Base-by-base conservation (phyloP, 2,113 vertebrate species). In the Lagopus muta region DNA sequence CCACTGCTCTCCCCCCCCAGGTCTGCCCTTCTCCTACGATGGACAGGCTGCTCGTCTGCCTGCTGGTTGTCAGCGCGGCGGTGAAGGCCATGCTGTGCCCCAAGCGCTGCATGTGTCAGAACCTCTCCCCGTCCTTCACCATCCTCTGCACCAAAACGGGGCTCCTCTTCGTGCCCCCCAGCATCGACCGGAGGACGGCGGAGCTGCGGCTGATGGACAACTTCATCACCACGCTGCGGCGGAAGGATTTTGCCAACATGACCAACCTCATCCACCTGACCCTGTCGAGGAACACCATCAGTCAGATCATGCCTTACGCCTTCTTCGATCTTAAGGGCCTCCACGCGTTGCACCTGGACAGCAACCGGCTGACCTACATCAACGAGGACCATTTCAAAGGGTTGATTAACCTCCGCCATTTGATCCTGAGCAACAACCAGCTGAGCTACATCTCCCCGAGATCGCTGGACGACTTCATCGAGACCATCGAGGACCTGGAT, bases 391-490 rank as follows among this genome's bases (percentile, higher is more conserved):
- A 99, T 50, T 98, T 99, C 90, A 98, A 98, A 3, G 99, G 99
- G 3, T 92, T 99, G 13, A 94, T 98, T 3, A 99, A 99, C 73
- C 90, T 99, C 2, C 97, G 99, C 2, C 99, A 99, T 66, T 86
- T 99, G 6, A 99, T 99, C 62, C 96, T 99, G 16, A 98, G 98
- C 67, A 99, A 98, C 98, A 99, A 99, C 79, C 99, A 99, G 90
- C 94, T 99, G 8, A 98, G 97, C 36, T 98, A 97, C 47, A 98
- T 99, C 91, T 98, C 99, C 1, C 98, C 98, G 0, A 89, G 97
- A 0, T 98, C 99, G 0, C 91, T 99, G 91, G 99, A 99, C 2
- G 99, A 99, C 84, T 99, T 99, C 43, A 74, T 98, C 4, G 98
- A 98, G 79, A 99, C 98, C 0, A 97, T 99, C 2, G 99, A 99